Base-by-base conservation (phyloP, 2,113 vertebrate genomes). In the Actenoides hombroni region DNA sequence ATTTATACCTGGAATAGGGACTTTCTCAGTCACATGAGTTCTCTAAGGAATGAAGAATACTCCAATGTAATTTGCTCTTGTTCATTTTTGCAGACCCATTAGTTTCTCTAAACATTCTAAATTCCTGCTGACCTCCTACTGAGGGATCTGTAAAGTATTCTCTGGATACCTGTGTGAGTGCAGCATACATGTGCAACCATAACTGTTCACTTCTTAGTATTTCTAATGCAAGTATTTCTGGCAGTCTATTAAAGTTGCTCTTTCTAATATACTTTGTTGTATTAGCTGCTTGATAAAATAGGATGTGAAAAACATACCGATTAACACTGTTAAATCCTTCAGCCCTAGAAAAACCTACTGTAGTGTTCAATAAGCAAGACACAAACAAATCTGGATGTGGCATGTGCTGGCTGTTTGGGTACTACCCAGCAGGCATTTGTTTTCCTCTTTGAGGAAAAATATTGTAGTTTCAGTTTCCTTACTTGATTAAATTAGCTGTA, bases 221-320 rank as follows among this genome's bases (percentile, higher is more conserved):
- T 93, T 90, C 57, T 24, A 42, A 65, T 57, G 25, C 74, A 76
- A 73, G 17, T 64, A 48, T 69, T 88, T 89, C 13, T 21, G 42
- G 23, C 69, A 57, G 77, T 75, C 48, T 73, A 8, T 68, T 94
- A 19, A 64, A 64, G 63, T 80, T 71, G n/a, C 25, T 83, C 12
- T n/a, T 87, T 79, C 82, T 59, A 68, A 42, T 51, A 60, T 33
- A 11, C 33, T 60, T 84, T 24, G 13, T 83, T 90, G 49, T 65
- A 37, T n/a, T 78, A 75, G 26, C 42, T 67, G 49, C 67, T 95
- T 79, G 82, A 93, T 90, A 83, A 93, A 92, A 76, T 67, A 79
- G 63, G 44, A 35, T 84, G 44, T 44, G 25, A 23, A 86, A 94
- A 94, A 77, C 53, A 71, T 65, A 40, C 24, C 48, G 59, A 65